Evolutionary conservation across 2,888 invertebrate species (phyloP), one percentile per base, ranked within the genome.

Genomic region (Cremastinae sp.): DNA sequence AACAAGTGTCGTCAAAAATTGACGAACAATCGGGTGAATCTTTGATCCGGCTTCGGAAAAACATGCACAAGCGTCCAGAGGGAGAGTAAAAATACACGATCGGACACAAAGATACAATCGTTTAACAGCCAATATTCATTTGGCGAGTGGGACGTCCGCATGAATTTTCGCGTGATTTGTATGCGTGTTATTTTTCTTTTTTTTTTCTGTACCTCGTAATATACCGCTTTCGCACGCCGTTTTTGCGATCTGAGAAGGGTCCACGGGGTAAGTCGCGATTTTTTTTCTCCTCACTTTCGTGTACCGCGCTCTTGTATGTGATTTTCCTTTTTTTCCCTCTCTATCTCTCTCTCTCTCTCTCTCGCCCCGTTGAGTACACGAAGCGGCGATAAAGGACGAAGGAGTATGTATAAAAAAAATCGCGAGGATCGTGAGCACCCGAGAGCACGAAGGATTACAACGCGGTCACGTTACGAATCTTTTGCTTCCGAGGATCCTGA

Each of bases 191-290:
- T 34, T 49, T 56, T 22, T 28, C 36, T 34, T 68, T n/a, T 45
- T 34, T 49, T 56, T 22, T 28, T 41, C 20, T 68, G 43, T 77
- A 82, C 81, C 82, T 80, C 78, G 81, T 81, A n/a, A n/a, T n/a
- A 78, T 76, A 56, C 76, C 68, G 47, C 68, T 66, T 74, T 74
- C 68, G 79, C 82, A 79, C 81, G 80, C 82, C 82, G 81, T 82
- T 75, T 81, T 81, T 79, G 79, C 79, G 62, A 70, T 68, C 58
- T 64, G 68, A 54, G 18, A 18, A 68, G 38, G 8, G 56, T 68
- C 65, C 66, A n/a, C n/a, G 61, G 61, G 65, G 51, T 45, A 69
- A 61, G 51, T 71, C 47, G 66, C 41, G 65, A 51, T 41, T 20
- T 59, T 62, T 66, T 20, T 70, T 49, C 16, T 22, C 34, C 20